Percentiles rank a stretch among this genome's conserved stretches.
Conservation (phyloP, 2,113 vertebrate species). For the Chaenogobius annularis region DNA sequence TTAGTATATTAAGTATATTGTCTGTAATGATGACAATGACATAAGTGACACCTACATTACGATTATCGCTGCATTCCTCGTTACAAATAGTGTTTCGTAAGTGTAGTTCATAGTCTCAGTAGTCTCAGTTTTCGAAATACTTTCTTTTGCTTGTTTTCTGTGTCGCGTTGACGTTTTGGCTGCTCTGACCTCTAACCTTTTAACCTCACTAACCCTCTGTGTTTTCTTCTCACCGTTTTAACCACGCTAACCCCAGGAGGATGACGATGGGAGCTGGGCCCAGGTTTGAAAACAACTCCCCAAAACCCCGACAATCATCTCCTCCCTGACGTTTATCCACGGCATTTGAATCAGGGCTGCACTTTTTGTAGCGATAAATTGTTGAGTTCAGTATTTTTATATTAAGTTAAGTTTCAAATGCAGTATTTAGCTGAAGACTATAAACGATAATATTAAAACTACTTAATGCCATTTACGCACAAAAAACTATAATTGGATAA, state of each 20-base stretch:
- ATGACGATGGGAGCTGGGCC: slow-evolving; percentile 99
- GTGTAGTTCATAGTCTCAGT: not conserved
- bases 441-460: too few relatives aligned
- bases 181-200: slow-evolving; percentile 48
- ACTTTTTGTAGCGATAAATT: not conserved
- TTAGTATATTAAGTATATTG: too few relatives aligned
- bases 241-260: slow-evolving; percentile 93
- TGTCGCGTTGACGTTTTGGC: slow-evolving; percentile 27
- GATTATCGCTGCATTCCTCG: too few relatives aligned
- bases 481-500: too few relatives aligned
- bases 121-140: not conserved
- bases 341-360: not conserved
- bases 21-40: too few relatives aligned
- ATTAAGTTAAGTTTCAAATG: too few relatives aligned
- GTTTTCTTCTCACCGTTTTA: slow-evolving; percentile 85
- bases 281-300: slow-evolving; percentile 85
- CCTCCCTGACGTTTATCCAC: not conserved
- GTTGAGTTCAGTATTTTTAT: too few relatives aligned
- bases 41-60: too few relatives aligned
- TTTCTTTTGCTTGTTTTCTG: slow-evolving; percentile 4
- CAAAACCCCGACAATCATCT: slow-evolving; percentile 3
- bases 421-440: too few relatives aligned
- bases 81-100: not conserved
- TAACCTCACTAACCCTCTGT: slow-evolving; percentile 72
- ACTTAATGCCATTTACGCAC: too few relatives aligned